Evolutionary conservation across 2,113 vertebrate genomes (phyloP).

Genomic region (Poeciliopsis occidentalis): DNA sequence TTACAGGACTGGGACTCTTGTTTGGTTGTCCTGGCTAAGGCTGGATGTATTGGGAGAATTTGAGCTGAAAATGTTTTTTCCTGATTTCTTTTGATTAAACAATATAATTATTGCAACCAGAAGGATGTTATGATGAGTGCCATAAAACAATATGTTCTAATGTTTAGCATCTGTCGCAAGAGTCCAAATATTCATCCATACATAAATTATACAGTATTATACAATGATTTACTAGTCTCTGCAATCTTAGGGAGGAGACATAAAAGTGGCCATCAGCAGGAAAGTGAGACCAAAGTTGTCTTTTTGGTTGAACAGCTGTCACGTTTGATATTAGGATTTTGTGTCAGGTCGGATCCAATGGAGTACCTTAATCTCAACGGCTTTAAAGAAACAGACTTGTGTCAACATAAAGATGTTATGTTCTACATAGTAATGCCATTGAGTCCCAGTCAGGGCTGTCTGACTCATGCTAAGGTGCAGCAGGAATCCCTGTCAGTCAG

Average conservation of each 20-base stretch:
- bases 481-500: conserved; percentile 21
- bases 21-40: too few relatives aligned
- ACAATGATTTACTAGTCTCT: not conserved
- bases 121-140: too few relatives aligned
- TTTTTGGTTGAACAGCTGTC: conserved; percentile 26
- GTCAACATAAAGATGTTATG: conserved; percentile 29
- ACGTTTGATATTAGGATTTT: conserved; percentile 12
- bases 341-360: conserved; percentile 36
- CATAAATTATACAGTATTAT: not conserved
- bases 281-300: not conserved
- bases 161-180: too few relatives aligned
- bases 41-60: too few relatives aligned
- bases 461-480: conserved; percentile 20
- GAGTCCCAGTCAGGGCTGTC: conserved; percentile 14
- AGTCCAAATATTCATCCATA: not conserved
- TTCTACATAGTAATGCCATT: conserved; percentile 22
- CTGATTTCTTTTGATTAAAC: too few relatives aligned
- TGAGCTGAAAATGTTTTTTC: too few relatives aligned
- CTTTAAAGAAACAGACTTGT: conserved; percentile 14
- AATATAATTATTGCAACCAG: too few relatives aligned
- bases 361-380: conserved; percentile 13
- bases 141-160: too few relatives aligned
- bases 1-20: too few relatives aligned
- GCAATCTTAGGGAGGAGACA: not conserved
- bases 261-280: not conserved